phyloP scores from a whole-genome alignment of 2,888 invertebrate genomes.

The Sepiola atlantica region DNA sequence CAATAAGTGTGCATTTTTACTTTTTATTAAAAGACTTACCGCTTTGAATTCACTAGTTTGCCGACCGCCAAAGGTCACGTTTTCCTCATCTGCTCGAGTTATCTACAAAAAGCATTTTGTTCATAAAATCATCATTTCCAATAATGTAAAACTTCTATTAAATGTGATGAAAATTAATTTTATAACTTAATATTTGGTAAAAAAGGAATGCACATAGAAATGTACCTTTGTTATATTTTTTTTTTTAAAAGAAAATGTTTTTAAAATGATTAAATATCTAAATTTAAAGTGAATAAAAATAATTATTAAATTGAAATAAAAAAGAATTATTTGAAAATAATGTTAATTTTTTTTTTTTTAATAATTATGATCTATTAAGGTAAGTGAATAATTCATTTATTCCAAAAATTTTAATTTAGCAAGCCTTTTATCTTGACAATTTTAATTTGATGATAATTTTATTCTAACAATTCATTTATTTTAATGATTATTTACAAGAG shows the following conservation, averaged over 20 bases:
- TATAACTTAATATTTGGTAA: background rate
- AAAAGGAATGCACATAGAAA: background rate
- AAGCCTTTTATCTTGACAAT: too few relatives aligned
- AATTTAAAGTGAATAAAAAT: background rate
- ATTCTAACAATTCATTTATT: too few relatives aligned
- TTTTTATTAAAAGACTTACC: background rate
- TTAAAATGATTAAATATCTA: background rate
- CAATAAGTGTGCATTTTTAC: background rate
- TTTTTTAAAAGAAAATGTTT: background rate
- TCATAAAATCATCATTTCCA: background rate
- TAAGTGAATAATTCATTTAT: too few relatives aligned
- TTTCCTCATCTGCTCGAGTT: conserved; percentile 48
- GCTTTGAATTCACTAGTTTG: conserved; percentile 34
- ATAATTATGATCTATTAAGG: too few relatives aligned
- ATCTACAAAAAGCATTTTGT: conserved; percentile 52
- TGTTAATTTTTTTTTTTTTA: too few relatives aligned
- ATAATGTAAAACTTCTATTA: background rate
- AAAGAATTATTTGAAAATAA: too few relatives aligned
- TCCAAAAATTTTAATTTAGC: too few relatives aligned
- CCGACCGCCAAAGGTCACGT: background rate
- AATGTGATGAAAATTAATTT: background rate
- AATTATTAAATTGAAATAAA: background rate
- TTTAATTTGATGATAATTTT: too few relatives aligned
- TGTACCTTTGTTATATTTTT: background rate
- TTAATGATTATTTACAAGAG: too few relatives aligned